phyloP scores from a whole-genome alignment of 2,113 vertebrate species.

The Platysternon megacephalum region DNA sequence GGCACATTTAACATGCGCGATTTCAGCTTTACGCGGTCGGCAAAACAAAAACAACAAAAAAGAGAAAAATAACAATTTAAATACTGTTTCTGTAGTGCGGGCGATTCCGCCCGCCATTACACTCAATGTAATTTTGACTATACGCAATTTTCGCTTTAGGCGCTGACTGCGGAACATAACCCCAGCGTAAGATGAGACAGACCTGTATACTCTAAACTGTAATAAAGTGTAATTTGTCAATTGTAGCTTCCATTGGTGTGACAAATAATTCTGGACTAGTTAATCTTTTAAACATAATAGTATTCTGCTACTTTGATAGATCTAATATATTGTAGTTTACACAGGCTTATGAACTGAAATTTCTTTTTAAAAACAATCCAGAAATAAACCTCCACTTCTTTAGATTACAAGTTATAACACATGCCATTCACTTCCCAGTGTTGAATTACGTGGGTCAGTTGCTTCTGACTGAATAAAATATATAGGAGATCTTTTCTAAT shows the following conservation, averaged over 20 bases:
- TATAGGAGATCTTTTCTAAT: not conserved
- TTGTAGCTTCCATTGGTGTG: constrained; percentile 27
- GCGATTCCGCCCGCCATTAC: too few species aligned
- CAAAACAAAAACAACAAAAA: too few species aligned
- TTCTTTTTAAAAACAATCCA: constrained; percentile 35
- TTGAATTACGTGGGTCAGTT: not conserved
- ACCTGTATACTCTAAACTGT: constrained; percentile 19
- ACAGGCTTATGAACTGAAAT: constrained; percentile 45
- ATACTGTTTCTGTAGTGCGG: too few species aligned
- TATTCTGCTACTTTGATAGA: constrained; percentile 43
- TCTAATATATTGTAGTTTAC: constrained; percentile 46
- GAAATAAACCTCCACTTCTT: constrained; percentile 35
- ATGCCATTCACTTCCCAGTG: not conserved
- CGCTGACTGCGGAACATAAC: too few species aligned
- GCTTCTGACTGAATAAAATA: not conserved
- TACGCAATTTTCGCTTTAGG: too few species aligned
- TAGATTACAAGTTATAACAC: not conserved
- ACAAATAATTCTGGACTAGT: constrained; percentile 36
- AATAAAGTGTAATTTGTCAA: constrained; percentile 45
- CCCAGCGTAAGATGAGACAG: too few species aligned
- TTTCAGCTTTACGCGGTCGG: too few species aligned
- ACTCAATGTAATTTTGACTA: too few species aligned
- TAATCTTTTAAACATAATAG: constrained; percentile 52
- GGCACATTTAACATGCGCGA: too few species aligned
- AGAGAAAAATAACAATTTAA: too few species aligned